Evolutionary conservation across 2,888 invertebrate genomes (phyloP), one percentile per base, ranked within the genome.

Genomic region (Eucriotettix oculatus): DNA sequence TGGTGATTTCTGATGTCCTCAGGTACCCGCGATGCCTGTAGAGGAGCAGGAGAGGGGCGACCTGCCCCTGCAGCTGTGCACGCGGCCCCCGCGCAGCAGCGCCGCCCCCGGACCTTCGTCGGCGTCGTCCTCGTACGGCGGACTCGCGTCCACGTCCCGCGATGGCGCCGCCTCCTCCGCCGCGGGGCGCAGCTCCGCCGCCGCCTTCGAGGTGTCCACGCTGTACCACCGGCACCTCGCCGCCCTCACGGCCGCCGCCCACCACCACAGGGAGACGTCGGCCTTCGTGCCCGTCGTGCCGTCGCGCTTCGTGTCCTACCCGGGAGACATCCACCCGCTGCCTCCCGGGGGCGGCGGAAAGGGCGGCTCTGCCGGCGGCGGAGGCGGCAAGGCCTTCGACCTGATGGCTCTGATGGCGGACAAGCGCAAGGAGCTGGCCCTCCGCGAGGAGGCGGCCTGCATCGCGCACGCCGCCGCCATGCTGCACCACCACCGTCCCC

Each of bases 381-480:
- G 61, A 59, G 43, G 63, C 60, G 57, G 60, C 16, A 16, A 52
- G 1, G 80, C 79, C 67, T 90, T 87, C 68, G 90, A 90, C 70
- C 81, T 90, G 66, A 88, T 90, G 81, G 90, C 90, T 52, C 89
- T 90, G 85, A 90, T 90, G 89, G 89, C 88, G 5, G 90, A 90
- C 69, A 91, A 90, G 70, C 78, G 89, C 61, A 90, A 90, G 71
- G 90, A 90, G 69, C 75, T 90, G 58, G 88, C 87, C 0, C 80
- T 80, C 1, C 72, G 73, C 63, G 73, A 73, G 10, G 74, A 71
- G 2, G 72, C 75, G 7, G 74, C 73, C 1, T 70, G 70, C 42
- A 71, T 71, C 48, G 72, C 74, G 0, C 78, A 78, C 61, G 65
- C 66, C 16, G 67, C 67, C 55, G 81, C 75, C 16, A 82, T 88